phyloP scores from a whole-genome alignment of 1,140 invertebrate genomes.

The Lepidurus packardi region DNA sequence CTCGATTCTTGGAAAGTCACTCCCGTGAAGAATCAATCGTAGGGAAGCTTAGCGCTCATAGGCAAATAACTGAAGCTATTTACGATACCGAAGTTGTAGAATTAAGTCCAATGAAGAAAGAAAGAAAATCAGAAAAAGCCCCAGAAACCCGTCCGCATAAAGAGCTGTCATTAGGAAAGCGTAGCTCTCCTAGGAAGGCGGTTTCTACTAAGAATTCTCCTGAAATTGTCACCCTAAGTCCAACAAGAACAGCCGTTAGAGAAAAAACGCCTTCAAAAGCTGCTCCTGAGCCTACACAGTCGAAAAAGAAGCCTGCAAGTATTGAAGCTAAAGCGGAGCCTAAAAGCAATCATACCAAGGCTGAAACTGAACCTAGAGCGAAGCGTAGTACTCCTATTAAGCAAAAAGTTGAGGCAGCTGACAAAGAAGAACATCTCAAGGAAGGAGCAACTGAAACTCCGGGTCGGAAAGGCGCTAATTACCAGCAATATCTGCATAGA shows the following conservation, averaged over 20 bases:
- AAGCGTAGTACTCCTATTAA: background rate
- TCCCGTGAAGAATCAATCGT: background rate
- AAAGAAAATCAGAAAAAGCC: background rate
- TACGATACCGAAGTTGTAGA: background rate
- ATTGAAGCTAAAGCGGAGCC: background rate
- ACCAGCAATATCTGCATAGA: constrained; percentile 66
- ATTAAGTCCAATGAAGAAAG: background rate
- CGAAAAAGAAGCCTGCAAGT: background rate
- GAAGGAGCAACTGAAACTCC: background rate
- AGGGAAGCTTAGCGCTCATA: background rate
- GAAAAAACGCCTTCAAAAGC: background rate
- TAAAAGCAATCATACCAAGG: background rate
- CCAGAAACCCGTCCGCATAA: background rate
- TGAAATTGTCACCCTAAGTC: background rate
- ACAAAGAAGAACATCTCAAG: background rate
- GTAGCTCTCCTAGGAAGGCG: background rate
- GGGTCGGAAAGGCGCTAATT: constrained; percentile 44
- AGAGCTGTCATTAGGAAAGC: background rate
- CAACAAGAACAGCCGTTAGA: background rate
- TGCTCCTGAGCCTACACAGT: background rate
- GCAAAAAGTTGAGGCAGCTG: background rate
- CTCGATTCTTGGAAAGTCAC: background rate
- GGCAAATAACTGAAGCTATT: background rate
- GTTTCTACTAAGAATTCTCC: too few species aligned
- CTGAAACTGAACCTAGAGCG: background rate